These are phyloP conservation scores for Anthoscopus minutus DNA, from an alignment of 2,113 vertebrate species.

Conservation along the genomic window DNA sequence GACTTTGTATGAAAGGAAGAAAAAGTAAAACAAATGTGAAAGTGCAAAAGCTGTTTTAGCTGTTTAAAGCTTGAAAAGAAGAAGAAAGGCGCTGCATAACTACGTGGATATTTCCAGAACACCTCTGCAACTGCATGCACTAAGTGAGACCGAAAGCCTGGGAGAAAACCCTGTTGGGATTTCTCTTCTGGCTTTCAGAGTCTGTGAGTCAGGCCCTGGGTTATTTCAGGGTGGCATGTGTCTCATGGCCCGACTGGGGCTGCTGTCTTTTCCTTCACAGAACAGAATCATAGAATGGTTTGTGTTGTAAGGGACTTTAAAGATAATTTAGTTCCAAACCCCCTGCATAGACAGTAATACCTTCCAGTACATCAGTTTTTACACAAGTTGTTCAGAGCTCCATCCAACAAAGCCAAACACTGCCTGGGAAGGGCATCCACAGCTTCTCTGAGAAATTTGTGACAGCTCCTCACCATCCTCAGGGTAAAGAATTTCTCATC, in stretches of 20 bases:
- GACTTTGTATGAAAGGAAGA: neutral
- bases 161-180: neutral
- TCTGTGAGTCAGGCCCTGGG: neutral
- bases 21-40: neutral
- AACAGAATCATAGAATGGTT: neutral
- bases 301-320: neutral
- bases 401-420: neutral
- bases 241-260: neutral
- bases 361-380: neutral
- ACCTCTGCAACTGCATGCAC: neutral
- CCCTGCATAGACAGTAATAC: neutral
- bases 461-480: neutral
- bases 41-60: neutral
- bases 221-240: rapidly evolving
- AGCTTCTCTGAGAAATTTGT: neutral
- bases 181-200: neutral
- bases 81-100: neutral
- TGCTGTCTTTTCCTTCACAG: neutral
- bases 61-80: neutral
- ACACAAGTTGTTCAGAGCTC: neutral
- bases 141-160: neutral
- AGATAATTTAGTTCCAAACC: neutral
- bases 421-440: neutral
- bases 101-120: neutral
- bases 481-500: neutral